A percentile compares a stretch with the other conserved stretches of the same genome.
phyloP scores from a whole-genome alignment of 2,797 vertebrate genomes.

The Pangasius krempfi region DNA sequence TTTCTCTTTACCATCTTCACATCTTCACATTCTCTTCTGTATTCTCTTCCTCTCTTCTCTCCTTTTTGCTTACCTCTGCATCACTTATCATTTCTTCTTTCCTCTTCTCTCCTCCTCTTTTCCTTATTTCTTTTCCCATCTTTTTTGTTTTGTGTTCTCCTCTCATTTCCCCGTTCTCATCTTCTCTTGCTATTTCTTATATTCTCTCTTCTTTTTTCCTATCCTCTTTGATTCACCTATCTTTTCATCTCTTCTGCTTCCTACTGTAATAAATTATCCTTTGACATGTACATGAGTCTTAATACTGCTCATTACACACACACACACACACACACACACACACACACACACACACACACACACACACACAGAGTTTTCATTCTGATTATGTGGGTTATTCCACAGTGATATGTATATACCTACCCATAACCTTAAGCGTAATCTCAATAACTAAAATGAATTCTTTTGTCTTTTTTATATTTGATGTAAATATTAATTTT shows the following conservation, averaged over 20 bases:
- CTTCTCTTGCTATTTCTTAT: background rate
- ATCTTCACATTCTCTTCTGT: background rate
- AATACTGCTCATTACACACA: constrained; percentile 77
- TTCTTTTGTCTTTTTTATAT: background rate
- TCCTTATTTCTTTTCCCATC: background rate
- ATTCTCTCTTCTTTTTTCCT: constrained; percentile 10
- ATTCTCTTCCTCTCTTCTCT: background rate
- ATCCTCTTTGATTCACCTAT: constrained; percentile 6
- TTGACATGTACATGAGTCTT: constrained; percentile 75
- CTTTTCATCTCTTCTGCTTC: constrained; percentile 29
- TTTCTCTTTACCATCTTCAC: too few species aligned
- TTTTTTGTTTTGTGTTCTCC: background rate
- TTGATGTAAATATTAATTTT: background rate
- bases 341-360: constrained; percentile 51
- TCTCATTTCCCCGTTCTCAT: constrained; percentile 15
- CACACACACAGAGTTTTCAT: constrained; percentile 57
- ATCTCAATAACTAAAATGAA: background rate
- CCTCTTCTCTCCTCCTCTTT: constrained; percentile 1
- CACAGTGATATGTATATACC: background rate
- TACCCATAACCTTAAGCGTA: background rate
- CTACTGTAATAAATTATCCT: constrained; percentile 80
- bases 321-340: constrained; percentile 52
- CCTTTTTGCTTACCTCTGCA: background rate
- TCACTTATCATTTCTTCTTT: constrained; percentile 1
- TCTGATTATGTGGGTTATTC: constrained; percentile 73